A percentile compares a stretch with the other conserved stretches of the same genome.
Conservation (phyloP, 2,888 invertebrate species). For the Luperina nickerlii region DNA sequence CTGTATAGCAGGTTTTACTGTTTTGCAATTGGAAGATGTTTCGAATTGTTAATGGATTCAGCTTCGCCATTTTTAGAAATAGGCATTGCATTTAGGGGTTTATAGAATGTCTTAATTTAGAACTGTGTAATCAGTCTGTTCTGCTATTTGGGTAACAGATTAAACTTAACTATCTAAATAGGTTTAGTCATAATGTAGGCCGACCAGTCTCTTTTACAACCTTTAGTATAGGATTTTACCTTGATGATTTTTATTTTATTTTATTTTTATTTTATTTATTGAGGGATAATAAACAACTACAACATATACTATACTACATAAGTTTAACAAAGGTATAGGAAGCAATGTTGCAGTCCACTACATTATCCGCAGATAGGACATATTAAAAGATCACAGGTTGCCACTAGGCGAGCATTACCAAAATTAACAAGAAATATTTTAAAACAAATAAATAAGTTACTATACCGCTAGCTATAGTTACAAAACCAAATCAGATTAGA, state of each 20-base stretch:
- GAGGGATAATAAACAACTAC: too few relatives aligned
- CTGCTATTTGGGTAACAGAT: not conserved
- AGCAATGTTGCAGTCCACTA: too few relatives aligned
- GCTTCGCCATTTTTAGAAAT: constrained; percentile 6
- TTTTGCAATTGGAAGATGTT: constrained; percentile 12
- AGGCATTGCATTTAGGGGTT: fast-evolving
- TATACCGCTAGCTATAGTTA: too few relatives aligned
- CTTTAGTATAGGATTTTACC: not conserved
- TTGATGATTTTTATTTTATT: constrained; percentile 23
- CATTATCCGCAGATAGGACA: too few relatives aligned
- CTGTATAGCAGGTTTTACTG: constrained; percentile 4
- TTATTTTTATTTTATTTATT: too few relatives aligned
- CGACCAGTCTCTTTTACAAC: not conserved
- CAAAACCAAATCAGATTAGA: too few relatives aligned
- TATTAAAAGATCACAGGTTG: too few relatives aligned
- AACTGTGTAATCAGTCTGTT: not conserved
- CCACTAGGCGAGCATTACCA: too few relatives aligned
- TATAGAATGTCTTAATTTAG: not conserved
- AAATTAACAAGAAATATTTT: too few relatives aligned
- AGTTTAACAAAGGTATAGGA: too few relatives aligned
- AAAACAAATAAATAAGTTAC: too few relatives aligned
- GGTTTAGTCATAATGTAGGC: not conserved
- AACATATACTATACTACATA: too few relatives aligned
- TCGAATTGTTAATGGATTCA: constrained; percentile 17
- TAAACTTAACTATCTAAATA: not conserved